Evolutionary conservation across 1,140 invertebrate species (phyloP).

Genomic region (Caerostris darwini): DNA sequence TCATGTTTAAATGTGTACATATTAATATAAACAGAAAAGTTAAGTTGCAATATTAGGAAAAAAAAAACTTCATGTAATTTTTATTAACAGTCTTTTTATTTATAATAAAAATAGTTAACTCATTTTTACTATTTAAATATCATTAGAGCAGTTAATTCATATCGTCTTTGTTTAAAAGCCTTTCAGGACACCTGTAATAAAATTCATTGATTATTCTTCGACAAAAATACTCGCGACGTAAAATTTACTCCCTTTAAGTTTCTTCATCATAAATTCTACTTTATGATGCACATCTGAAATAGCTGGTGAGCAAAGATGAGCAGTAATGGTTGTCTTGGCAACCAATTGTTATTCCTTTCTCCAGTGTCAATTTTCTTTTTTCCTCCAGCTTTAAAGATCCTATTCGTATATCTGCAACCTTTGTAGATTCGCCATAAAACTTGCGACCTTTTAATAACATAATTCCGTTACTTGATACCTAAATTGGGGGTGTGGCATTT

Average conservation of each 20-base stretch:
- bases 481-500: conserved; percentile 7
- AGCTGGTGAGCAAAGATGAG: not conserved
- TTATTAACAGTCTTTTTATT: too few relatives aligned
- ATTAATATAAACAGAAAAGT: too few relatives aligned
- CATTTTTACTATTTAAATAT: too few relatives aligned
- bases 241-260: conserved; percentile 9
- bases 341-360: conserved; percentile 48
- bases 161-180: too few relatives aligned
- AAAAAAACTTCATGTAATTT: too few relatives aligned
- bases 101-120: too few relatives aligned
- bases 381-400: not conserved
- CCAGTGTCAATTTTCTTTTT: conserved; percentile 20
- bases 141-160: too few relatives aligned
- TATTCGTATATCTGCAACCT: not conserved
- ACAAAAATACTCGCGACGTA: not conserved
- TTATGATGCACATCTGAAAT: conserved; percentile 15
- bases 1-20: too few relatives aligned
- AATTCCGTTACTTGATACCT: conserved; percentile 12
- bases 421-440: not conserved
- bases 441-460: conserved; percentile 29
- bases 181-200: too few relatives aligned
- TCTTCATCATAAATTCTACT: conserved; percentile 10
- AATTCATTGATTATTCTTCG: too few relatives aligned
- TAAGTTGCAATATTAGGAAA: too few relatives aligned
- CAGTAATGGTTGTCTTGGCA: not conserved